A percentile compares a stretch with the other conserved stretches of the same genome.
These are phyloP conservation scores for Sipha flava DNA, from an alignment of 1,140 invertebrate genomes.

Conservation along the genomic window DNA sequence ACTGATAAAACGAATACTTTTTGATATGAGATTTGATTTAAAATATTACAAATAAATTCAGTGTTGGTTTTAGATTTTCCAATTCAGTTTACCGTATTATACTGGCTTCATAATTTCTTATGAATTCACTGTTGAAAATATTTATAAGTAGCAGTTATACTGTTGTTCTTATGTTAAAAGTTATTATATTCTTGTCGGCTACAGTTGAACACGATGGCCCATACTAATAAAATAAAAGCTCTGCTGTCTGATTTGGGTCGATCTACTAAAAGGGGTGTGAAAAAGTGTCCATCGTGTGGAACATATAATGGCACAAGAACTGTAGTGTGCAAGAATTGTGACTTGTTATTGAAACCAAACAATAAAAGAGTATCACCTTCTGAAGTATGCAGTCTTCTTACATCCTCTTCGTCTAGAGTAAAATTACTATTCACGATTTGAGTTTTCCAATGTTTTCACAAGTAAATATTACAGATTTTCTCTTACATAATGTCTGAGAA, in stretches of 20 bases:
- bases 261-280: slow-evolving; percentile 59
- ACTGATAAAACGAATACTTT: too few relatives aligned
- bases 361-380: slow-evolving; percentile 4
- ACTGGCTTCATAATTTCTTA: too few relatives aligned
- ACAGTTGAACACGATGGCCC: neutral
- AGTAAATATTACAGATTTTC: neutral
- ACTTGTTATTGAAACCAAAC: neutral
- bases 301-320: slow-evolving; percentile 68
- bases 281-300: slow-evolving; percentile 70
- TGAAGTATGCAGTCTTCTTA: slow-evolving; percentile 1
- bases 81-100: too few relatives aligned
- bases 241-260: slow-evolving; percentile 52
- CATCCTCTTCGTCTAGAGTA: neutral
- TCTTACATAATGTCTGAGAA: slow-evolving; percentile 9
- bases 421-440: neutral
- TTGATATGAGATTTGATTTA: too few relatives aligned
- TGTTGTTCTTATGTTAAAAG: too few relatives aligned
- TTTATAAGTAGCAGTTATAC: too few relatives aligned
- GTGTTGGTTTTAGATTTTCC: too few relatives aligned
- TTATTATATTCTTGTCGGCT: neutral
- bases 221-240: slow-evolving; percentile 35
- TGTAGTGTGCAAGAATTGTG: slow-evolving; percentile 60
- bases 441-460: neutral
- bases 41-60: too few relatives aligned
- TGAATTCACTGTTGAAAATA: too few relatives aligned